Percentiles rank a stretch among this genome's conserved stretches.
These are phyloP conservation scores for Calephelis nemesis DNA, from an alignment of 1,140 invertebrate genomes.

Conservation along the genomic window DNA sequence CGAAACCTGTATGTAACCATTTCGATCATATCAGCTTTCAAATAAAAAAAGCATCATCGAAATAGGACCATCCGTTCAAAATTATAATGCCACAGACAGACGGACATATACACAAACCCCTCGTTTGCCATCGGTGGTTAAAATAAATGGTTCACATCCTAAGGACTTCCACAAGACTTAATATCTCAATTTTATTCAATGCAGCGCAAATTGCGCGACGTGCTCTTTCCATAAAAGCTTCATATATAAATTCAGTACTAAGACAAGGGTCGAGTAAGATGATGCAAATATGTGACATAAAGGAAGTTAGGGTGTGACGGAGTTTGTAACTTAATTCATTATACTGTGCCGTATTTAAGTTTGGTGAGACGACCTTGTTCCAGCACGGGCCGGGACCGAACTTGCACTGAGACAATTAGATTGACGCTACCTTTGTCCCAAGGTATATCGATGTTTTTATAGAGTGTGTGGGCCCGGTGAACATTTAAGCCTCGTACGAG, in stretches of 20 bases:
- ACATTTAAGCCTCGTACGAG: too few relatives aligned
- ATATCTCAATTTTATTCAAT: background rate
- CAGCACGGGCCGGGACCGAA: slow-evolving; percentile 7
- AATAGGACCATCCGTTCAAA: too few relatives aligned
- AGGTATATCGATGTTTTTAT: background rate
- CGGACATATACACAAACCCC: too few relatives aligned
- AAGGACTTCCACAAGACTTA: too few relatives aligned
- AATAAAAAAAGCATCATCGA: too few relatives aligned
- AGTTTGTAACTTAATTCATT: slow-evolving; percentile 71
- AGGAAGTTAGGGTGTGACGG: slow-evolving; percentile 38
- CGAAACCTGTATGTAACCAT: too few relatives aligned
- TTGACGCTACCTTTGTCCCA: background rate
- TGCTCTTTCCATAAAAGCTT: slow-evolving; percentile 3
- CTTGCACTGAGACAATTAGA: slow-evolving; percentile 11
- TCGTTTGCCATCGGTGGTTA: too few relatives aligned
- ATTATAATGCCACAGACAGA: too few relatives aligned
- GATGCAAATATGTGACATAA: slow-evolving; percentile 49
- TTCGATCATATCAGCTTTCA: too few relatives aligned
- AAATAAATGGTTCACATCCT: too few relatives aligned
- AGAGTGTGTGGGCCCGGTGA: too few relatives aligned
- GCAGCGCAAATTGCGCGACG: background rate
- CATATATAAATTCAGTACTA: slow-evolving; percentile 20
- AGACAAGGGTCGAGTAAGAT: slow-evolving; percentile 29
- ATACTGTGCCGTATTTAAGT: slow-evolving; percentile 63
- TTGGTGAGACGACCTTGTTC: slow-evolving; percentile 46